A percentile compares a stretch with the other conserved stretches of the same genome.
These are phyloP conservation scores for Typhlichthys subterraneus DNA, from an alignment of 2,797 vertebrate species.

Conservation along the genomic window DNA sequence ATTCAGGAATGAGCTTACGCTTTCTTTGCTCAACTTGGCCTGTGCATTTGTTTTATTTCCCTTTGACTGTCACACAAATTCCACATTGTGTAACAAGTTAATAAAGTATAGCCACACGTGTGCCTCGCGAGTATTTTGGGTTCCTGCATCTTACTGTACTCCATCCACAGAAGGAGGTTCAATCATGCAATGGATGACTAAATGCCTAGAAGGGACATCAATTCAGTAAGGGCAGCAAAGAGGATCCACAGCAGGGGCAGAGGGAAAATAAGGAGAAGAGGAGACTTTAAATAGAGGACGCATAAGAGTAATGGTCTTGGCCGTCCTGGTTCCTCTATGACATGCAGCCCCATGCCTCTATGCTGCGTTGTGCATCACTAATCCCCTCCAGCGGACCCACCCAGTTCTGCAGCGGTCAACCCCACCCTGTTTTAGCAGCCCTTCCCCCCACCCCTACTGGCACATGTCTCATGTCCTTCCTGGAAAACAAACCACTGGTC, in stretches of 20 bases:
- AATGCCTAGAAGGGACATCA: conserved; percentile 11
- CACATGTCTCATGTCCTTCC: conserved; percentile 40
- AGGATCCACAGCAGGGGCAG: conserved; percentile 5
- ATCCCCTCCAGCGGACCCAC: conserved; percentile 54
- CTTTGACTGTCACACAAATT: conserved; percentile 72
- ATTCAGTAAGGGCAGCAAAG: conserved; percentile 5
- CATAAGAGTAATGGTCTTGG: conserved; percentile 34
- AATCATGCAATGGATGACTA: conserved; percentile 29
- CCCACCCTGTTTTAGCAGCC: conserved; percentile 10
- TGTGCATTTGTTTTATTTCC: conserved; percentile 29
- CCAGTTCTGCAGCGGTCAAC: conserved; percentile 47
- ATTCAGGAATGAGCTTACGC: conserved; percentile 76
- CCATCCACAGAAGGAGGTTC: conserved; percentile 14
- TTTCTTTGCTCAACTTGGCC: conserved; percentile 60
- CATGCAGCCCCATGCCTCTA: conserved; percentile 48
- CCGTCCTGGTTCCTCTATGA: conserved; percentile 35
- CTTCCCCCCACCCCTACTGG: conserved; percentile 43
- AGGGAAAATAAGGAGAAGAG: conserved; percentile 20
- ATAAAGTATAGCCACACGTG: conserved; percentile 28
- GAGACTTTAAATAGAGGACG: conserved; percentile 40
- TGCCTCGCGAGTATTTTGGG: conserved; percentile 40
- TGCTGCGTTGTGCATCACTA: conserved; percentile 60
- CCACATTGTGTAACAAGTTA: conserved; percentile 62
- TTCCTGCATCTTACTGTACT: conserved; percentile 8
- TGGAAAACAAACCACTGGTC: conserved; percentile 34